Base-by-base conservation (phyloP, 2,113 vertebrate genomes). In the Lathamus discolor region DNA sequence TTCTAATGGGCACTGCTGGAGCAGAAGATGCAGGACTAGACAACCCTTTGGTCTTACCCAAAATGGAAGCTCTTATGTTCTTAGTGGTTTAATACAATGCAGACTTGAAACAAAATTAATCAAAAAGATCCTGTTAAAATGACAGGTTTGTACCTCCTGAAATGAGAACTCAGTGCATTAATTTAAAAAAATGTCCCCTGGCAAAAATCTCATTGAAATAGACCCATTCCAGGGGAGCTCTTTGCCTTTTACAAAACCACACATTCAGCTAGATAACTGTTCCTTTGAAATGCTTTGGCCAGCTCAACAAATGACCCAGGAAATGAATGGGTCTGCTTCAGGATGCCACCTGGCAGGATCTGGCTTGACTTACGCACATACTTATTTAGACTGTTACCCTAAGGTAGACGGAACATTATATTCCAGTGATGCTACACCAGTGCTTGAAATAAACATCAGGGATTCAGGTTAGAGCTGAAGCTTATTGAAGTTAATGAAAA, bases 401-500 rank as follows among this genome's bases (percentile, higher is more conserved):
- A 83, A 95, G 64, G 74, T 86, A 1, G 13, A 54, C 63, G 31
- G 48, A 95, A 64, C 5, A 43, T 82, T 66, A 69, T 76, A 90
- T 88, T 87, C 69, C 49, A 66, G 48, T n/a, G 69, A 76, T 61
- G 57, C 7, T 69, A 37, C 25, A 76, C 7, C 46, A 31, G 39
- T 57, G 73, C 61, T 86, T 55, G 88, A 92, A 96, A 92, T 73
- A 95, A 95, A 89, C 69, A 84, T 33, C 0, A 0, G 19, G 52
- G 76, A 92, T 92, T 87, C 90, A 49, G 80, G 77, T 57, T 86
- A 62, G 52, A 89, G 62, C 35, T 81, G 81, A 54, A 90, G 66
- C 77, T 88, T 86, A 92, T 29, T 69, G 77, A 79, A 88, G 41
- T 93, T 94, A 91, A 95, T 92, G 88, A 86, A 92, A 90, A 93